These are phyloP conservation scores for Unio delphinus DNA, from an alignment of 2,888 invertebrate species.

Conservation along the genomic window DNA sequence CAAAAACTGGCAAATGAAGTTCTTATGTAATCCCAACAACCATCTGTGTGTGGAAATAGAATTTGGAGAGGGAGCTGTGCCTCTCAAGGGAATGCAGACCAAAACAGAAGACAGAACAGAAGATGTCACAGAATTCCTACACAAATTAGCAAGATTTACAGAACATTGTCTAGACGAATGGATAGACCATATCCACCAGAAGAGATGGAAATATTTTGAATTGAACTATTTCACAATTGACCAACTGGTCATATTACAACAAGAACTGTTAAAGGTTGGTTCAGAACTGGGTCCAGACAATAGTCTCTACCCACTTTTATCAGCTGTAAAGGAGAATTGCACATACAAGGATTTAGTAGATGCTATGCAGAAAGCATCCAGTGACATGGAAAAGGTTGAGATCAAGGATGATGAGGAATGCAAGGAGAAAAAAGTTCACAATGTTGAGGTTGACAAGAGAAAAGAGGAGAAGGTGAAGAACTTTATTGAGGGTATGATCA, in stretches of 20 bases:
- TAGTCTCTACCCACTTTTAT: constrained; percentile 45
- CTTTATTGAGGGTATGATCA: constrained; percentile 36
- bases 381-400: constrained; percentile 10
- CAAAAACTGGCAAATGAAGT: constrained; percentile 46
- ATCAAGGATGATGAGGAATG: constrained; percentile 12
- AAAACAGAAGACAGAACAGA: constrained; percentile 16
- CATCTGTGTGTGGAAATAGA: constrained; percentile 38
- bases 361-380: constrained; percentile 34
- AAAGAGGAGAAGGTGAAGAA: constrained; percentile 10
- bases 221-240: constrained; percentile 61
- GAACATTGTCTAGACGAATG: constrained; percentile 50
- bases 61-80: constrained; percentile 34
- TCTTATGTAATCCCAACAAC: background rate
- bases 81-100: too few relatives aligned
- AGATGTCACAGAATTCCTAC: constrained; percentile 38
- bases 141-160: constrained; percentile 46
- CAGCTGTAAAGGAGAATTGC: constrained; percentile 41
- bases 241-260: constrained; percentile 61
- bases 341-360: constrained; percentile 29
- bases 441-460: constrained; percentile 3
- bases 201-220: constrained; percentile 38
- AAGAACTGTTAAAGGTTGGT: constrained; percentile 46
- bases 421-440: background rate
- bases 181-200: constrained; percentile 43
- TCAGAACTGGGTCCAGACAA: constrained; percentile 21